Evolutionary conservation across 2,113 vertebrate genomes (phyloP), one percentile per base, ranked within the genome.

Genomic region (Eulemur rufifrons): DNA sequence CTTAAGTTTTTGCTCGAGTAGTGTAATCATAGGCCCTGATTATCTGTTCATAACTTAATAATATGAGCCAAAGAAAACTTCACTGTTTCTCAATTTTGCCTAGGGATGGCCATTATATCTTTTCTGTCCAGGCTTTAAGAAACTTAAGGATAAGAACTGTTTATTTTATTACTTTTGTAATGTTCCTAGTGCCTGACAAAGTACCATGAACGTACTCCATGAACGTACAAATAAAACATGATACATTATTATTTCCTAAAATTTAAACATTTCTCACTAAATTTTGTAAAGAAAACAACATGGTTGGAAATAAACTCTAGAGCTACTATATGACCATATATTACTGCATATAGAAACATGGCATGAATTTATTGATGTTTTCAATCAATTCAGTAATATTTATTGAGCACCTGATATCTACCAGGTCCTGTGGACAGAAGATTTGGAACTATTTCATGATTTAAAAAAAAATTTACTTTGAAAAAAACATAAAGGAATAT

Each of bases 251-350:
- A 73, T 71, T 86, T 14, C 32, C 20, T n/a, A 90, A 45, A 92
- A 68, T 47, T 90, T 94, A 2, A 5, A 91, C 39, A 23, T 39
- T 95, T 92, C 88, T 14, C 71, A 71, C 50, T 61, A 56, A 32
- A 93, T 42, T 92, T 90, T 76, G 56, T 85, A 97, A 77, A 76
- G 34, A 92, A 32, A 91, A 88, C 25, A 92, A 94, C 69, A 84
- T 15, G 59, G 39, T 47, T 84, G 69, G 21, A 42, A 95, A 64
- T 2, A 86, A 95, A 89, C 20, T 95, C 39, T 64, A 73, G 6
- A 92, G 39, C n/a, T 93, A 88, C 34, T 76, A 42, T 90, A 64
- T 39, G 39, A 54, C 52, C 5, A 54, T 61, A 27, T 61, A 61
- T 61, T 59, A 71, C 21, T 93, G 45, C 47, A 68, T 47, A 39